Evolutionary conservation across 2,113 vertebrate genomes (phyloP).

Genomic region (Recurvirostra avosetta): DNA sequence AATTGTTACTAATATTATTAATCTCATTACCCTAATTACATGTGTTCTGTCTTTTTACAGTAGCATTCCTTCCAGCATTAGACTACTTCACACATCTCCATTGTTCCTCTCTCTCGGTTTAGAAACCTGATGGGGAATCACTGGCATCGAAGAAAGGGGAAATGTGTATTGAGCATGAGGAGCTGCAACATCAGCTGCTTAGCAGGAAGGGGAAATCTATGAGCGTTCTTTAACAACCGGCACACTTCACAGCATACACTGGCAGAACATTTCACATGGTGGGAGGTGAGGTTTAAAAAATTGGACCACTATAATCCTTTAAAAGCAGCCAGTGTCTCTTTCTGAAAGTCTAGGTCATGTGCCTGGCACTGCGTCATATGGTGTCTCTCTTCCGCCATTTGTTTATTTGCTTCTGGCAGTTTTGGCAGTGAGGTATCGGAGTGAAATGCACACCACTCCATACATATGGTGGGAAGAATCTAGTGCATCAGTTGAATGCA

Average conservation of each 20-base stretch:
- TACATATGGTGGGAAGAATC: conserved; percentile 77
- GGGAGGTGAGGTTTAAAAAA: background rate
- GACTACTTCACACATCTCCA: background rate
- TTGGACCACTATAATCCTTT: background rate
- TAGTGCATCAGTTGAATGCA: conserved; percentile 74
- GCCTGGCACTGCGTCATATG: conserved; percentile 37
- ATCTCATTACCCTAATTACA: conserved; percentile 45
- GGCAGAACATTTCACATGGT: background rate
- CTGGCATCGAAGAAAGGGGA: background rate
- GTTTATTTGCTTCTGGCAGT: conserved; percentile 76
- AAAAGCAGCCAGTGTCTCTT: conserved; percentile 28
- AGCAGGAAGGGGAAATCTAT: background rate
- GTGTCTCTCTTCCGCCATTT: conserved; percentile 64
- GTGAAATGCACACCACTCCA: conserved; percentile 75
- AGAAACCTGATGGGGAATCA: conserved; percentile 8
- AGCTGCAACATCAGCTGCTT: background rate
- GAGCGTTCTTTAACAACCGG: background rate
- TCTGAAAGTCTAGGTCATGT: conserved; percentile 36
- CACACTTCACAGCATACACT: background rate
- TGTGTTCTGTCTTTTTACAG: conserved; percentile 20
- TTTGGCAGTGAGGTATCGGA: conserved; percentile 68
- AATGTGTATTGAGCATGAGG: background rate
- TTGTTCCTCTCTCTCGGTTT: background rate
- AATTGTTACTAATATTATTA: conserved; percentile 37
- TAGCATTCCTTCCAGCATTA: conserved; percentile 25